These are phyloP conservation scores for Tetragonula carbonaria DNA, from an alignment of 2,888 invertebrate genomes.

Conservation along the genomic window DNA sequence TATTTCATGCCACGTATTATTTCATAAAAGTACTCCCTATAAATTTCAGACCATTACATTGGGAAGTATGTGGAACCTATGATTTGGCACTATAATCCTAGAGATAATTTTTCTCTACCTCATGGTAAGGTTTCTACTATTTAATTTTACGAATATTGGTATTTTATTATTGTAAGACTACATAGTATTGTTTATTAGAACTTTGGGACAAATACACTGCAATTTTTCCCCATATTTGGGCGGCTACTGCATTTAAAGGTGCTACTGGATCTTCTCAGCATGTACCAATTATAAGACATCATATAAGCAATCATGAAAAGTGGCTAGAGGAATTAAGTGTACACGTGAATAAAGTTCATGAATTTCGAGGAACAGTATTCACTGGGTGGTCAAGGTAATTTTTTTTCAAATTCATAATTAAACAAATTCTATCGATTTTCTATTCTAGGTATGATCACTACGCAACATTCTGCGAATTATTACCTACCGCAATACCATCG, in stretches of 20 bases:
- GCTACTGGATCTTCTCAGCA: conserved; percentile 91
- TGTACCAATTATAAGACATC: conserved; percentile 88
- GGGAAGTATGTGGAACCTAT: conserved; percentile 88
- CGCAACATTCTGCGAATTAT: conserved; percentile 89
- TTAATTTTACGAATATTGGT: not conserved
- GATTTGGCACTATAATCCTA: conserved; percentile 88
- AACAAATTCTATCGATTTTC: not conserved
- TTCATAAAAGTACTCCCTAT: conserved; percentile 40
- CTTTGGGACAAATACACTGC: conserved; percentile 88
- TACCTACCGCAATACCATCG: conserved; percentile 88
- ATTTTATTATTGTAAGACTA: conserved; percentile 10
- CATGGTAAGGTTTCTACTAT: conserved; percentile 75
- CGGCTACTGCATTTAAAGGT: conserved; percentile 94
- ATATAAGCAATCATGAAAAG: conserved; percentile 90
- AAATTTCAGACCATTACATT: conserved; percentile 85
- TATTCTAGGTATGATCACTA: conserved; percentile 89
- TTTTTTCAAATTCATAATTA: not conserved
- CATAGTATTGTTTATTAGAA: conserved; percentile 52
- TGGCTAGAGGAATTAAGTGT: conserved; percentile 87
- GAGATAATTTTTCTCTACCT: conserved; percentile 85
- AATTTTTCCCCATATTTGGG: conserved; percentile 90
- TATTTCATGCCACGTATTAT: conserved; percentile 1
- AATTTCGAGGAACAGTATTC: conserved; percentile 88
- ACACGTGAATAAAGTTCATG: conserved; percentile 85
- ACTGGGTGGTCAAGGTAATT: conserved; percentile 90